Conservation (phyloP, 2,797 vertebrate species). For the Darevskia nairensis region DNA sequence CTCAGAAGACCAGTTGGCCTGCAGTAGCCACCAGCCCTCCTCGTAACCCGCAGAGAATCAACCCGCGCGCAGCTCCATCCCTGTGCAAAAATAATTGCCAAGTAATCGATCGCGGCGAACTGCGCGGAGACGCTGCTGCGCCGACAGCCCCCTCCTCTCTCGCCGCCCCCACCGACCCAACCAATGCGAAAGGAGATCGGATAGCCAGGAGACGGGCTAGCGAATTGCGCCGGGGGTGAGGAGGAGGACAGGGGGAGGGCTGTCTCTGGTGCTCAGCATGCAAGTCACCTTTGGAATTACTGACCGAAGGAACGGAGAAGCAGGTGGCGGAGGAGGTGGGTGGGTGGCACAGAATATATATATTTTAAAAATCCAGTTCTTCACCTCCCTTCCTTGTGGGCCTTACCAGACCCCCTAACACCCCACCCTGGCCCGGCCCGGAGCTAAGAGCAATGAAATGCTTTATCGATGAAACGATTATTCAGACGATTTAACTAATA, state of each 20-base stretch:
- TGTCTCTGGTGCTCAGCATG: background rate
- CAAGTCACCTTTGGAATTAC: background rate
- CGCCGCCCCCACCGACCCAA: too few relatives aligned
- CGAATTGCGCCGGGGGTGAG: background rate
- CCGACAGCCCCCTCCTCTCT: background rate
- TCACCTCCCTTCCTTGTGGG: background rate
- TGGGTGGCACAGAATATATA: too few relatives aligned
- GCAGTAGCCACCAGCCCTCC: background rate
- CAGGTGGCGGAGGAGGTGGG: too few relatives aligned
- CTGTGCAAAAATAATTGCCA: background rate
- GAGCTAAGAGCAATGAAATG: constrained; percentile 68
- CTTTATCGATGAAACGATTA: constrained; percentile 83
- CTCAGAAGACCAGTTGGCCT: background rate
- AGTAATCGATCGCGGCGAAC: background rate
- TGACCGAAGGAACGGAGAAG: background rate
- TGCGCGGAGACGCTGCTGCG: background rate
- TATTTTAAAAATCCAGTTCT: background rate
- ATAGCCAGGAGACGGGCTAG: background rate
- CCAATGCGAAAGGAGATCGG: background rate
- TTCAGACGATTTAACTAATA: constrained; percentile 83
- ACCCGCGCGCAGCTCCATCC: background rate
- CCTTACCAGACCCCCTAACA: background rate
- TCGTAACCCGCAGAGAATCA: background rate
- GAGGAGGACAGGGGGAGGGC: background rate
- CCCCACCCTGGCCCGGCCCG: constrained; percentile 33